phyloP scores from a whole-genome alignment of 2,113 vertebrate genomes.

The Zootoca vivipara region DNA sequence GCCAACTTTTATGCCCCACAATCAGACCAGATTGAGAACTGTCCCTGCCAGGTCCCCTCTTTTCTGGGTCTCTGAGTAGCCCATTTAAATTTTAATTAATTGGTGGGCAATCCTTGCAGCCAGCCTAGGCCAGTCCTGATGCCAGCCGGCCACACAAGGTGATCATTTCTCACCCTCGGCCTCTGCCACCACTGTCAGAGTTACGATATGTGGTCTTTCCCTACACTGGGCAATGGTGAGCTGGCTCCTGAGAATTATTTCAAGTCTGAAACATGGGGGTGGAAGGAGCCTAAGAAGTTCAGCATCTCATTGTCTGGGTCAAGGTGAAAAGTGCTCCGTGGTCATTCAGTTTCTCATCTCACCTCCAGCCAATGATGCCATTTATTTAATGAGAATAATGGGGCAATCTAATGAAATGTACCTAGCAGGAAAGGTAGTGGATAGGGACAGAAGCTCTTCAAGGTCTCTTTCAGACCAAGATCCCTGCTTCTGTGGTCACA shows the following conservation, averaged over 20 bases:
- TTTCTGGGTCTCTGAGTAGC: too few species aligned
- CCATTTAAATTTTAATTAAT: too few species aligned
- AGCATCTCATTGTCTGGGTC: not conserved
- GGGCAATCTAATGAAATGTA: not conserved
- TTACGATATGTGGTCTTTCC: not conserved
- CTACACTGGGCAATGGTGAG: not conserved
- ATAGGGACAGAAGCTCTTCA: not conserved
- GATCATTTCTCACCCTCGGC: too few species aligned
- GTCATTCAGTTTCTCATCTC: not conserved
- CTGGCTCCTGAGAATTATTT: not conserved
- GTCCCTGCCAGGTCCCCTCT: too few species aligned
- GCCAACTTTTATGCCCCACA: too few species aligned
- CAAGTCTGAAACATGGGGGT: not conserved
- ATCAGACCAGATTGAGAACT: too few species aligned
- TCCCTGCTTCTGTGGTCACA: not conserved
- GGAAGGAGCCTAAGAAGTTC: not conserved
- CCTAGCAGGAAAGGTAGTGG: not conserved
- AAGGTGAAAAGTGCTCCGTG: not conserved
- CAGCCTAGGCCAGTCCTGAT: too few species aligned
- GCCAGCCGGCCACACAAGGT: too few species aligned
- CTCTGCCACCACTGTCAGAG: too few species aligned
- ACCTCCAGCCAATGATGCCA: not conserved
- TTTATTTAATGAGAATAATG: conserved; percentile 4
- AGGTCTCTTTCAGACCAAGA: not conserved
- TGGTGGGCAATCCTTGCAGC: too few species aligned